Percentiles rank a stretch among this genome's conserved stretches.
Conservation (phyloP, 1,140 invertebrate species). For the Drosophila paulistorum region DNA sequence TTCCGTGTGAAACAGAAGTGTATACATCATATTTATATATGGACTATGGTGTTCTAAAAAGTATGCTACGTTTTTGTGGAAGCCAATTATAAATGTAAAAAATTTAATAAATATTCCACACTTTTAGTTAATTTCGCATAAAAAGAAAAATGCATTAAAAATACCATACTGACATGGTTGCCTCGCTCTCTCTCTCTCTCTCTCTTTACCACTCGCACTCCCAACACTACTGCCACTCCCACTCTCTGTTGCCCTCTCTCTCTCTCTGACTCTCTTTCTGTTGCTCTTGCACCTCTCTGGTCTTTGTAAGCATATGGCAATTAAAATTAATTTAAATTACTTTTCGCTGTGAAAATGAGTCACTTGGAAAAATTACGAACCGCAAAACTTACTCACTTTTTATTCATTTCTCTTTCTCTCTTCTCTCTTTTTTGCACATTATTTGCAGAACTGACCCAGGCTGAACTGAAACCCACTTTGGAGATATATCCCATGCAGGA, state of each 20-base stretch:
- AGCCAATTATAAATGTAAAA: background rate
- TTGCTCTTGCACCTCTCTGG: background rate
- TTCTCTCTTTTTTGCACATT: background rate
- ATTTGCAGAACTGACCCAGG: conserved; percentile 67
- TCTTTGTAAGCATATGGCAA: conserved; percentile 58
- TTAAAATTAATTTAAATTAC: conserved; percentile 80
- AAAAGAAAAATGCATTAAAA: conserved; percentile 36
- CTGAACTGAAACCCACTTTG: conserved; percentile 83
- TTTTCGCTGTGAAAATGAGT: conserved; percentile 59
- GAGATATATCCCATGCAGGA: conserved; percentile 87
- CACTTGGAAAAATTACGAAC: conserved; percentile 33
- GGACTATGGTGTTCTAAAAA: background rate
- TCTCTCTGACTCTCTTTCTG: background rate
- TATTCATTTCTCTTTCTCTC: background rate
- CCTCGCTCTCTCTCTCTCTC: conserved; percentile 11
- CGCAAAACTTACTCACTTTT: conserved; percentile 15
- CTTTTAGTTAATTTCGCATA: conserved; percentile 33
- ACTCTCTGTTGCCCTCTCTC: background rate
- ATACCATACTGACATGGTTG: conserved; percentile 14
- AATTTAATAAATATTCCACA: conserved; percentile 23
- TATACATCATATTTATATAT: too few species aligned
- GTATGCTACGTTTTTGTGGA: background rate
- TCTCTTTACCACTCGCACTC: background rate
- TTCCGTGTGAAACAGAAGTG: too few species aligned
- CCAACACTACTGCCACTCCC: too few species aligned